Evolutionary conservation across 2,888 invertebrate species (phyloP).

Genomic region (Criorhina ranunculi): DNA sequence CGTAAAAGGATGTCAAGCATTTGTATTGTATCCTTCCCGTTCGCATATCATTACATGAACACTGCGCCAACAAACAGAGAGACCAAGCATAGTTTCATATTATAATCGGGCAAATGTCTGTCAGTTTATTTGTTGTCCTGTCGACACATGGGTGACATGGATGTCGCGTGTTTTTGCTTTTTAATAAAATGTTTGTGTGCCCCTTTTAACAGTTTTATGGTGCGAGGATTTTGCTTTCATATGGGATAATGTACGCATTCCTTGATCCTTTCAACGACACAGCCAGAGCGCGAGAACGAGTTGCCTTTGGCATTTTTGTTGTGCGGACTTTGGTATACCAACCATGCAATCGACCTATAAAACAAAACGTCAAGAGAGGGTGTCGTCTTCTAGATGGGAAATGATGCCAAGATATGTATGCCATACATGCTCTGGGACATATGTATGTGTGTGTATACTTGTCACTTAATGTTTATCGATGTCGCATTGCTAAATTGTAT

Average conservation of each 20-base stretch:
- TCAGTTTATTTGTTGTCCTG: constrained; percentile 65
- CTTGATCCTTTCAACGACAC: constrained; percentile 61
- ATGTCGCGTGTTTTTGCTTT: constrained; percentile 58
- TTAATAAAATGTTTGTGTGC: constrained; percentile 55
- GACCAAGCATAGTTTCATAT: constrained; percentile 29
- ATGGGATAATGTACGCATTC: constrained; percentile 55
- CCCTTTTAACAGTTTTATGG: constrained; percentile 28
- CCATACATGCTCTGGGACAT: constrained; percentile 7
- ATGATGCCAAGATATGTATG: constrained; percentile 62
- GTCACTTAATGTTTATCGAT: constrained; percentile 69
- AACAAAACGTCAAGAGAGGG: constrained; percentile 42
- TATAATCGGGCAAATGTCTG: constrained; percentile 70
- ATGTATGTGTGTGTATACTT: neutral
- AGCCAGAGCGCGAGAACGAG: constrained; percentile 4
- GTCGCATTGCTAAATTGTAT: constrained; percentile 42
- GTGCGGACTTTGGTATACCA: constrained; percentile 7
- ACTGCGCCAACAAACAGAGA: neutral
- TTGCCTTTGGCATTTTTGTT: constrained; percentile 58
- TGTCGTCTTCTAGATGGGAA: constrained; percentile 20
- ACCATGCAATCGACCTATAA: constrained; percentile 58
- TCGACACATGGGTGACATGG: constrained; percentile 61
- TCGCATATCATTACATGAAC: constrained; percentile 58
- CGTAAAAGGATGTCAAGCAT: constrained; percentile 53
- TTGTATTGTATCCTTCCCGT: constrained; percentile 48
- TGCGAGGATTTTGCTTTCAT: constrained; percentile 44